Evolutionary conservation across 2,888 invertebrate species (phyloP).

Genomic region (Poecilus cupreus): DNA sequence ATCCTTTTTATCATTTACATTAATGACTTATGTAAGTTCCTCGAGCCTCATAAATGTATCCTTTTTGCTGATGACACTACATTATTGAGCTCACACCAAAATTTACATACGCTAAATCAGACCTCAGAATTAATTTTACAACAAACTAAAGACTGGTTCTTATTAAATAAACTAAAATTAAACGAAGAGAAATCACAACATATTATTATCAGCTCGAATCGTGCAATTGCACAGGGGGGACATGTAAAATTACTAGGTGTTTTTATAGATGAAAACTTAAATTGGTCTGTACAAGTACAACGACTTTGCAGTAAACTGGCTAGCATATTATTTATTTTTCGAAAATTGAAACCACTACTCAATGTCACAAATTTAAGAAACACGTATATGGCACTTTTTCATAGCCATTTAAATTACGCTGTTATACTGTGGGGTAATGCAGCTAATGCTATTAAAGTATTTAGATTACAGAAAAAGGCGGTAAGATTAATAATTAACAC

Average conservation of each 20-base stretch:
- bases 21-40: slow-evolving; percentile 58
- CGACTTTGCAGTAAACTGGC: background rate
- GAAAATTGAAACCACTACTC: background rate
- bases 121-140: background rate
- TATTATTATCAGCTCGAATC: background rate
- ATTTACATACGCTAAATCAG: background rate
- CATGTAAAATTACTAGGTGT: background rate
- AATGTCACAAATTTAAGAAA: background rate
- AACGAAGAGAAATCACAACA: background rate
- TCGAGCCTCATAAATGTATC: background rate
- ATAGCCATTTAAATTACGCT: background rate
- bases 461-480: background rate
- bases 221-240: no score
- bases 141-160: no score
- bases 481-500: no score
- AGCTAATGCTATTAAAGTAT: background rate
- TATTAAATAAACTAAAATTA: background rate
- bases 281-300: background rate
- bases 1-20: no score
- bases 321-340: background rate
- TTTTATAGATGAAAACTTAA: background rate
- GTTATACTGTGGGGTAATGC: background rate
- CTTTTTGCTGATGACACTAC: slow-evolving; percentile 7
- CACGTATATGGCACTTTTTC: background rate
- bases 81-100: background rate